Base-by-base conservation (phyloP, 1,140 invertebrate genomes). In the Prorops nasuta region DNA sequence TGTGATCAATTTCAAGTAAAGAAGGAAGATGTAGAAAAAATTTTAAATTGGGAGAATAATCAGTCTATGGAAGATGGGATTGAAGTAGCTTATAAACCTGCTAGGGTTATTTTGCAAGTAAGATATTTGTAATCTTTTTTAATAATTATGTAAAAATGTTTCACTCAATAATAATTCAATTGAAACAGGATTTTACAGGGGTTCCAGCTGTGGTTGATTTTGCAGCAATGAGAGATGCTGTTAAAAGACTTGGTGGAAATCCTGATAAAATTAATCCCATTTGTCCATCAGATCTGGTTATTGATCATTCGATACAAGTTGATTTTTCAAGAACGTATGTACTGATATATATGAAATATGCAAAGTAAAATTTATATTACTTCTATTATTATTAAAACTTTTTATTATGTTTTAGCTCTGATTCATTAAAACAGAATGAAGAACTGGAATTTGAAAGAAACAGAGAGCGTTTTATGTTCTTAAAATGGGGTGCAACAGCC, bases 151-250 rank as follows among this genome's bases (percentile, higher is more conserved):
- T 28, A 4, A 6, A 6, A 28, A 6, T 28, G 4, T 10, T 6
- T 6, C 10, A 28, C 4, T 28, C 10, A 6, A 28, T 28, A 28
- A 6, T 6, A 28, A 6, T 28, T 6, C 24, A 6, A 54, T 58
- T 52, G 49, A 65, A 67, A 18, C 65, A 93, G 89, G 92, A 94
- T 78, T 91, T 91, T 49, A 98, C 94, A 38, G 96, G 96, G n/a
- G 94, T 99, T 0, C 96, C 97, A 14, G 95, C 94, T 7, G 93
- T 99, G 8, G 96, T 98, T 9, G 97, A 99, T 77, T 96, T 99
- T 82, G 97, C 97, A 24, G 94, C 94, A 4, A 98, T 99, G 96
- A 80, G 96, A 63, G 95, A 98, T 81, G 94, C 94, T 16, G 93
- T 98, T 0, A 85, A 90, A 64, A 78, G 81, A 24, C 78, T 98